Evolutionary conservation across 2,113 vertebrate species (phyloP).

Genomic region (Nymphicus hollandicus): DNA sequence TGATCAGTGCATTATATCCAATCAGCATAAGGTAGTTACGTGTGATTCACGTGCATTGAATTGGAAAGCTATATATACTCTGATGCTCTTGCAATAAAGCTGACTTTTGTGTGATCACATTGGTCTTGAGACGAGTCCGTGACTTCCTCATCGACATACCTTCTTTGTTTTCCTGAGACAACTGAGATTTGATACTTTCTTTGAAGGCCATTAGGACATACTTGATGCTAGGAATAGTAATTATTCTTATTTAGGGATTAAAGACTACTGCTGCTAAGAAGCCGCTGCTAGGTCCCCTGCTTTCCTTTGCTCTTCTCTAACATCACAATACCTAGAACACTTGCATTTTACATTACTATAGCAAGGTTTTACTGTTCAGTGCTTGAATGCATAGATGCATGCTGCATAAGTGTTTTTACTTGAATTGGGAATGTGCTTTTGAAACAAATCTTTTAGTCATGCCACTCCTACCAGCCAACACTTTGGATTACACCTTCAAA

Average conservation of each 20-base stretch:
- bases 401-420: not conserved
- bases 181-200: not conserved
- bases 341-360: not conserved
- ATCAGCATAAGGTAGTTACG: too few relatives aligned
- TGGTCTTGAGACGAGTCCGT: too few relatives aligned
- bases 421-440: not conserved
- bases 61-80: too few relatives aligned
- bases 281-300: not conserved
- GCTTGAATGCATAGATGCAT: not conserved
- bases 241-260: not conserved
- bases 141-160: too few relatives aligned
- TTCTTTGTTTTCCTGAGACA: not conserved
- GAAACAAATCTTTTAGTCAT: not conserved
- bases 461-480: not conserved
- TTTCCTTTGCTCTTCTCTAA: not conserved
- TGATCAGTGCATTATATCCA: too few relatives aligned
- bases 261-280: not conserved
- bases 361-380: not conserved
- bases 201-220: not conserved
- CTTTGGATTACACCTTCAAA: not conserved
- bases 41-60: too few relatives aligned
- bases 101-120: too few relatives aligned
- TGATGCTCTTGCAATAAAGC: too few relatives aligned
- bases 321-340: not conserved
- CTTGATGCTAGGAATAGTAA: not conserved